These are phyloP conservation scores for Malurus leucopterus DNA, from an alignment of 2,797 vertebrate genomes.

Conservation along the genomic window DNA sequence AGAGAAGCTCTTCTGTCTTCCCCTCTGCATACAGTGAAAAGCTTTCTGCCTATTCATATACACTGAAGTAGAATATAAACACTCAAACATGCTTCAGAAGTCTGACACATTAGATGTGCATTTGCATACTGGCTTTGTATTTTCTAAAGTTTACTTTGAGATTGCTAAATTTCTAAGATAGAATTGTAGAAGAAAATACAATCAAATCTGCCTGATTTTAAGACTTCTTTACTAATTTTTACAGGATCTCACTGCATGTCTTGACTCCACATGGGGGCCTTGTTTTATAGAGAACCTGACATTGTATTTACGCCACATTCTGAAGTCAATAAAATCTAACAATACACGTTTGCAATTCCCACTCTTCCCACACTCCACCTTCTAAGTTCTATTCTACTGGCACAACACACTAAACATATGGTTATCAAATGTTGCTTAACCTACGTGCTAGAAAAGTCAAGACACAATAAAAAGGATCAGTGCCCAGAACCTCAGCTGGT, in stretches of 20 bases:
- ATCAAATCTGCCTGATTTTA: neutral
- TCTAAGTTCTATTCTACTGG: constrained; percentile 27
- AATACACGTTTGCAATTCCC: neutral
- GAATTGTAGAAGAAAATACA: neutral
- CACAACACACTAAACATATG: constrained; percentile 29
- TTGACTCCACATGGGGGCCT: neutral
- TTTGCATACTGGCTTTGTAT: neutral
- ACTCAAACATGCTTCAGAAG: neutral
- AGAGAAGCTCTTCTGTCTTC: neutral
- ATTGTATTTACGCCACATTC: constrained; percentile 3
- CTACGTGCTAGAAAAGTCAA: constrained; percentile 20
- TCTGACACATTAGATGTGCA: neutral
- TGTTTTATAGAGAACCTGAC: constrained; percentile 12
- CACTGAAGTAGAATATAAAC: neutral
- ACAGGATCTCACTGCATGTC: neutral
- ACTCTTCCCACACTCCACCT: constrained; percentile 24
- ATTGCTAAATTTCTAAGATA: neutral
- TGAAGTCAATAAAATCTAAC: constrained; percentile 38
- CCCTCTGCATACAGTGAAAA: neutral
- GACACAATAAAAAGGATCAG: constrained; percentile 42
- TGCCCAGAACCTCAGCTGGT: constrained; percentile 52
- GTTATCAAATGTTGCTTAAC: constrained; percentile 55
- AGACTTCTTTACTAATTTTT: neutral
- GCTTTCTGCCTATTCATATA: neutral
- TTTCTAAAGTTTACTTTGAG: neutral